These are phyloP conservation scores for Hemichromis elongatus DNA, from an alignment of 2,113 vertebrate genomes.

Conservation along the genomic window DNA sequence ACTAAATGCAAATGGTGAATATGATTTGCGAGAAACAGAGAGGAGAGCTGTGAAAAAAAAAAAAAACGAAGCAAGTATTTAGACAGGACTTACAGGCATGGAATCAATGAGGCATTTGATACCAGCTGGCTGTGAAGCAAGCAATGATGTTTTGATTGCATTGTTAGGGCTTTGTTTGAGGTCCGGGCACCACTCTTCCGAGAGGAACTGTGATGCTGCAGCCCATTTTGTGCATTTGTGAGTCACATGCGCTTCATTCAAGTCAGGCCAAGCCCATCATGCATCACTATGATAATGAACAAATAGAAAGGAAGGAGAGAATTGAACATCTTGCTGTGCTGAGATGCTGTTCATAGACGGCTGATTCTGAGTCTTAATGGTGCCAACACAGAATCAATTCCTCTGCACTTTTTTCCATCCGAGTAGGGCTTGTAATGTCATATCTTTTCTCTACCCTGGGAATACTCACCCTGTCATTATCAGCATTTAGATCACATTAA, in stretches of 20 bases:
- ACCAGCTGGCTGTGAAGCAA: slow-evolving; percentile 34
- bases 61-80: background rate
- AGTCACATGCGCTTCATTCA: background rate
- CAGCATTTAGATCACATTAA: slow-evolving; percentile 24
- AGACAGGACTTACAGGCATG: slow-evolving; percentile 6
- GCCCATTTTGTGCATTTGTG: background rate
- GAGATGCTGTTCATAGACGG: background rate
- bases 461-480: slow-evolving; percentile 11
- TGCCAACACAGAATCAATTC: background rate
- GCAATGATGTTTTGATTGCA: slow-evolving; percentile 34
- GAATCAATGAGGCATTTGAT: slow-evolving; percentile 41
- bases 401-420: background rate
- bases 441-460: slow-evolving; percentile 11
- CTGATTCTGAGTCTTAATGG: background rate
- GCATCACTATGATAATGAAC: background rate
- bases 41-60: background rate
- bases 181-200: background rate
- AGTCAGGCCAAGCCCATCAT: background rate
- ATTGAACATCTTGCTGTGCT: background rate
- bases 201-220: background rate
- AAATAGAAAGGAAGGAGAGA: background rate
- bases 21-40: slow-evolving; percentile 28
- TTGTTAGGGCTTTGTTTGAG: slow-evolving; percentile 37
- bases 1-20: slow-evolving; percentile 36
- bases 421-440: slow-evolving; percentile 6